phyloP scores from a whole-genome alignment of 2,797 vertebrate genomes.

The Tapirus indicus region DNA sequence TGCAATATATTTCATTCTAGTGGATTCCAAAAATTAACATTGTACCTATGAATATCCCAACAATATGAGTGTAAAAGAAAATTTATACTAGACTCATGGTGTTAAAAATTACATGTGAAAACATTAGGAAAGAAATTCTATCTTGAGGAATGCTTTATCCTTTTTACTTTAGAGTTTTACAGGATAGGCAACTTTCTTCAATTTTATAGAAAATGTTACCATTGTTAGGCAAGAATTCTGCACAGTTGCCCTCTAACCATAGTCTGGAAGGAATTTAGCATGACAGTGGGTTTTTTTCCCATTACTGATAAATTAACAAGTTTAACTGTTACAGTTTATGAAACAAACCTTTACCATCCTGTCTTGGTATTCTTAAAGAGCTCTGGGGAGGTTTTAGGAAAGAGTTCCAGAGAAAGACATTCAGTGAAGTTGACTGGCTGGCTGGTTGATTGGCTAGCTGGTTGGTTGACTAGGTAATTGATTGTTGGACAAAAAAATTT shows the following conservation, averaged over 20 bases:
- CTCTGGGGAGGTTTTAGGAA: neutral
- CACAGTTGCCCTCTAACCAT: neutral
- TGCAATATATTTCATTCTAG: constrained; percentile 16
- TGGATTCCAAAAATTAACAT: neutral
- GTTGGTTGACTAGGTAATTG: neutral
- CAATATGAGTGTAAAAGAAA: neutral
- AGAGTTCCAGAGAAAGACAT: neutral
- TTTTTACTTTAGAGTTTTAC: constrained; percentile 14
- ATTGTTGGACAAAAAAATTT: neutral
- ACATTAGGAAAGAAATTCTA: neutral
- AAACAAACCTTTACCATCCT: neutral
- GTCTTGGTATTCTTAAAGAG: neutral
- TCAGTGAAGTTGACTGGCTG: neutral
- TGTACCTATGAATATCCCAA: neutral
- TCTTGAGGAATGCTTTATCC: constrained; percentile 18
- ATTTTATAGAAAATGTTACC: constrained; percentile 28
- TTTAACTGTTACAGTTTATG: neutral
- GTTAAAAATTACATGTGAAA: constrained; percentile 37
- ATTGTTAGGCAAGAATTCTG: neutral
- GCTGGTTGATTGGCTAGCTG: neutral
- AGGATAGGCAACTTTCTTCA: constrained; percentile 5
- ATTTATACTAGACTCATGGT: neutral
- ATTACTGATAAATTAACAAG: neutral
- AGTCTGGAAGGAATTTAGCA: neutral
- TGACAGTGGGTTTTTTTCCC: neutral